Percentiles rank a stretch among this genome's conserved stretches.
These are phyloP conservation scores for Passerina amoena DNA, from an alignment of 2,113 vertebrate genomes.

Conservation along the genomic window DNA sequence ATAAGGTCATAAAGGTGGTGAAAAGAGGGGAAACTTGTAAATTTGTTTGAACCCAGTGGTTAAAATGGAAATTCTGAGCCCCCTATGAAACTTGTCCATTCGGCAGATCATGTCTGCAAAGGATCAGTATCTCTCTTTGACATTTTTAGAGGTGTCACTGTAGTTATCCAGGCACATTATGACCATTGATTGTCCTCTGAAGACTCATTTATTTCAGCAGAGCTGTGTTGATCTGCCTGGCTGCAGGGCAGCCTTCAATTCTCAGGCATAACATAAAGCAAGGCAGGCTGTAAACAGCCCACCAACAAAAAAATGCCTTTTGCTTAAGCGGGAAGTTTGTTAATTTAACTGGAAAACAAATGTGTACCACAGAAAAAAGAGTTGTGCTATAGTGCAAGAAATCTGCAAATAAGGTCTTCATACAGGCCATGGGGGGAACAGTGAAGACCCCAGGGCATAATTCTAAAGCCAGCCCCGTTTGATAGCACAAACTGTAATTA, in stretches of 20 bases:
- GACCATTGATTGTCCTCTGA: conserved; percentile 17
- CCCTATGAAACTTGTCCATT: background rate
- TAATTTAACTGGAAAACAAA: conserved; percentile 14
- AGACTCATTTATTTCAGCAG: background rate
- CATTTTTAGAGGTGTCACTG: conserved; percentile 28
- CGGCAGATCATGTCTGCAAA: background rate
- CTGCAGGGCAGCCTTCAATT: background rate
- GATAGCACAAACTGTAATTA: background rate
- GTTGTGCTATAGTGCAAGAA: background rate
- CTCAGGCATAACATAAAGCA: background rate
- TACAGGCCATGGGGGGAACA: background rate
- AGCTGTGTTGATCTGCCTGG: background rate
- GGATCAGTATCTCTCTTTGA: background rate
- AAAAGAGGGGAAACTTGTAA: background rate
- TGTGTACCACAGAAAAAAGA: background rate
- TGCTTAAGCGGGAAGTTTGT: background rate
- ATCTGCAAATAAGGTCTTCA: background rate
- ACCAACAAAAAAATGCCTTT: background rate
- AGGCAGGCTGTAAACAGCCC: background rate
- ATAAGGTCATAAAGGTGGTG: background rate
- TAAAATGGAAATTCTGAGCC: conserved; percentile 2
- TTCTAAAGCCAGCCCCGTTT: background rate
- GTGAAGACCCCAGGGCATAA: background rate
- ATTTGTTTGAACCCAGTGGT: background rate
- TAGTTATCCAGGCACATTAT: conserved; percentile 4